These are phyloP conservation scores for Polymixis flavicincta DNA, from an alignment of 2,888 invertebrate genomes.

Conservation along the genomic window DNA sequence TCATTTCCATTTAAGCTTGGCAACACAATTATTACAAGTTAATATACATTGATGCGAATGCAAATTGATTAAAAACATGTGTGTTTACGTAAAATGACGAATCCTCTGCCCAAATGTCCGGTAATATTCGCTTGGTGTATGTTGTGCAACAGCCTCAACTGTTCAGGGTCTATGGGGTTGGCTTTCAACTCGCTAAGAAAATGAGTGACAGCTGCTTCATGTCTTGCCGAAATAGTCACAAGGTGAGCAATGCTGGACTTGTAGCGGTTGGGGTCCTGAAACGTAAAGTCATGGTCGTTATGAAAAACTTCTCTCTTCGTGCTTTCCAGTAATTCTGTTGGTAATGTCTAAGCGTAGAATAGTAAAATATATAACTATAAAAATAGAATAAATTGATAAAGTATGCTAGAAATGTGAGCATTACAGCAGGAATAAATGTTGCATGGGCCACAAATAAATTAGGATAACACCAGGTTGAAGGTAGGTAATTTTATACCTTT, in stretches of 20 bases:
- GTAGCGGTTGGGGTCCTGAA: slow-evolving; percentile 65
- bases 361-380: too few relatives aligned
- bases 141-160: too few relatives aligned
- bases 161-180: slow-evolving; percentile 79
- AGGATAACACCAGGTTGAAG: not conserved
- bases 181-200: slow-evolving; percentile 74
- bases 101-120: too few relatives aligned
- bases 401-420: too few relatives aligned
- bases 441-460: not conserved
- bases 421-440: not conserved
- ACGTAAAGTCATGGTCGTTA: slow-evolving; percentile 5
- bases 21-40: not conserved
- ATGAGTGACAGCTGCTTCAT: slow-evolving; percentile 81
- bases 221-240: slow-evolving; percentile 89
- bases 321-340: not conserved
- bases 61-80: not conserved
- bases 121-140: too few relatives aligned
- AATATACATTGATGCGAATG: not conserved
- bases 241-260: slow-evolving; percentile 83
- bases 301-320: not conserved
- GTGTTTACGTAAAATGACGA: slow-evolving; percentile 77
- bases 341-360: not conserved
- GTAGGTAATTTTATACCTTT: slow-evolving; percentile 72
- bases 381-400: too few relatives aligned
- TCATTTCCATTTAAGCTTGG: not conserved